Evolutionary conservation across 2,113 vertebrate genomes (phyloP).

Genomic region (Thamnaconus septentrionalis): DNA sequence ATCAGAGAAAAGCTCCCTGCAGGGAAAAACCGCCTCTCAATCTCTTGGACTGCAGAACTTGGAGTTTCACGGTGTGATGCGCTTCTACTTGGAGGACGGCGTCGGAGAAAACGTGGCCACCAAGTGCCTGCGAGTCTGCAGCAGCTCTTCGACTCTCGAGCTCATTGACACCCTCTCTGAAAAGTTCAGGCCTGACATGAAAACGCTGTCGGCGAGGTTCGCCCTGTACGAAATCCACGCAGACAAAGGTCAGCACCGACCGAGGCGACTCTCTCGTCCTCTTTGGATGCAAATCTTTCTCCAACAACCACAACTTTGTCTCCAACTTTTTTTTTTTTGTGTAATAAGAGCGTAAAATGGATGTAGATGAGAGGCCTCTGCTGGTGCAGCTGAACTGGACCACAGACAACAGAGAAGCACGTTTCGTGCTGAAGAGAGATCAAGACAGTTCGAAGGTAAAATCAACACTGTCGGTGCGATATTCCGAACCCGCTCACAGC

Average conservation of each 20-base stretch:
- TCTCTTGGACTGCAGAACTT: slow-evolving; percentile 74
- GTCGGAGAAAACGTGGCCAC: slow-evolving; percentile 88
- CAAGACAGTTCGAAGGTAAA: slow-evolving; percentile 80
- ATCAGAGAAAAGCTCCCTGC: too few relatives aligned
- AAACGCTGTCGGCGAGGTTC: slow-evolving; percentile 84
- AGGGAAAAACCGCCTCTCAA: too few relatives aligned
- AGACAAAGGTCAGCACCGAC: slow-evolving; percentile 75
- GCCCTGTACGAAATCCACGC: slow-evolving; percentile 87
- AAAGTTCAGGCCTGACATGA: slow-evolving; percentile 92
- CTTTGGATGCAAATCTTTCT: too few relatives aligned
- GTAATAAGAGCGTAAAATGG: slow-evolving; percentile 85
- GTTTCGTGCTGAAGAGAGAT: slow-evolving; percentile 90
- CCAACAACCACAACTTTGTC: too few relatives aligned
- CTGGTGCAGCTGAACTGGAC: slow-evolving; percentile 93
- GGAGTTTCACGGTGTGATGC: slow-evolving; percentile 92
- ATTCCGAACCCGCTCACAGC: not conserved
- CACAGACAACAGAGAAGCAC: slow-evolving; percentile 86
- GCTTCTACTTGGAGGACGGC: slow-evolving; percentile 92
- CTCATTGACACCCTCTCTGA: slow-evolving; percentile 87
- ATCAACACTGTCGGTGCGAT: not conserved
- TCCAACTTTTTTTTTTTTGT: slow-evolving; percentile 35
- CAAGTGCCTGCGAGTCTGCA: slow-evolving; percentile 89
- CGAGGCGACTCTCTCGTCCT: too few relatives aligned
- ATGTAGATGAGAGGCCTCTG: slow-evolving; percentile 86
- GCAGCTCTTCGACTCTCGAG: slow-evolving; percentile 84